These are phyloP conservation scores for Delichon dasypus DNA, from an alignment of 2,797 vertebrate species.

Conservation along the genomic window DNA sequence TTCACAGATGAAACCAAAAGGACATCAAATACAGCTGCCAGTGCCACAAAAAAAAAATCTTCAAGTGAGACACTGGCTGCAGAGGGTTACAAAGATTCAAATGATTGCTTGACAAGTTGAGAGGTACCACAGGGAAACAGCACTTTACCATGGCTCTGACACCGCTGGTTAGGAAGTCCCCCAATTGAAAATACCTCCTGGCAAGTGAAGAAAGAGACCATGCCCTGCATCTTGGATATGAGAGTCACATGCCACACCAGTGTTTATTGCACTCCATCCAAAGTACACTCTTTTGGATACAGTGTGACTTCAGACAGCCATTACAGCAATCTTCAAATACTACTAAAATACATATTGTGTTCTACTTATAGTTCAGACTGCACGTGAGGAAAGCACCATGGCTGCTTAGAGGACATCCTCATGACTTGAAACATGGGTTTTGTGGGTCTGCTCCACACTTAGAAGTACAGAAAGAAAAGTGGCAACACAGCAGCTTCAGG, in stretches of 20 bases:
- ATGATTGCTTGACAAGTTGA: neutral
- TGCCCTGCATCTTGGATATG: fast-evolving
- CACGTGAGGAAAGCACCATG: fast-evolving
- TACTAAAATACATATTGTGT: fast-evolving
- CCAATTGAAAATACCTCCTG: neutral
- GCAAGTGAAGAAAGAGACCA: neutral
- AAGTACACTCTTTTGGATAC: neutral
- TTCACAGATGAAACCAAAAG: neutral
- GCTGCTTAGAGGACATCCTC: neutral
- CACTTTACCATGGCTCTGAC: neutral
- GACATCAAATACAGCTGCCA: neutral
- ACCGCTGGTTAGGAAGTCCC: neutral
- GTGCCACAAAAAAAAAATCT: neutral
- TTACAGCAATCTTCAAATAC: neutral
- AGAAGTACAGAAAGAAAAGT: neutral
- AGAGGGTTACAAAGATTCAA: neutral
- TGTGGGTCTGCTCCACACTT: neutral
- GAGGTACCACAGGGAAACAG: neutral
- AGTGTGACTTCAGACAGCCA: neutral
- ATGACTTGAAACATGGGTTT: fast-evolving
- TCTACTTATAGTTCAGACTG: neutral
- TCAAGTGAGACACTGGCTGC: neutral
- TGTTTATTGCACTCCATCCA: neutral
- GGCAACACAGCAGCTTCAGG: neutral
- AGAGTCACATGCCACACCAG: neutral